phyloP scores from a whole-genome alignment of 2,113 vertebrate species.

The Tyto alba region DNA sequence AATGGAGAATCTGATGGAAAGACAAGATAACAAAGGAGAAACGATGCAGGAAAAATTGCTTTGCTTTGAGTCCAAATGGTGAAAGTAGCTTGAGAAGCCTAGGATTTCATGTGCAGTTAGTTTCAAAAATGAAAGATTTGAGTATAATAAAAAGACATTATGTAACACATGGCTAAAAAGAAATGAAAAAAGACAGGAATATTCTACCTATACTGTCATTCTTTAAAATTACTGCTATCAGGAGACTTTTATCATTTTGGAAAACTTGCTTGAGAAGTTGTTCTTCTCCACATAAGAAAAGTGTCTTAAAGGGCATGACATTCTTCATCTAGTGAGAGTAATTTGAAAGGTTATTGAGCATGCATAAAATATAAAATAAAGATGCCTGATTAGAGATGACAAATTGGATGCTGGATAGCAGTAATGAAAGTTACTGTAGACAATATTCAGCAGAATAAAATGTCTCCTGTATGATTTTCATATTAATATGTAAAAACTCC shows the following conservation, averaged over 20 bases:
- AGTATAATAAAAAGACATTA: slow-evolving; percentile 45
- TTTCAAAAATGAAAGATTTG: slow-evolving; percentile 17
- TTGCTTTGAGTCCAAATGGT: slow-evolving; percentile 50
- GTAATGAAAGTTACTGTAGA: background rate
- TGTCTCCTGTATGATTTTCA: background rate
- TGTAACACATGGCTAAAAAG: background rate
- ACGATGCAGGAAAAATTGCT: slow-evolving; percentile 63
- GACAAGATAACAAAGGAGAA: slow-evolving; percentile 61
- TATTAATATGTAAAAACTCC: background rate
- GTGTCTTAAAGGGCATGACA: background rate
- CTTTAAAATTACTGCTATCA: slow-evolving; percentile 55
- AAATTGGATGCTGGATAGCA: background rate
- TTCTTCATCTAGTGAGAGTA: background rate
- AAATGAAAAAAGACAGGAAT: background rate
- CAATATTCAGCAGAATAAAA: background rate
- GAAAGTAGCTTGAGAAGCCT: slow-evolving; percentile 25
- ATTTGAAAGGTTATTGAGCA: background rate
- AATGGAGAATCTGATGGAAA: slow-evolving; percentile 58
- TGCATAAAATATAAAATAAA: slow-evolving; percentile 29
- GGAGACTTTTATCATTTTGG: slow-evolving; percentile 9
- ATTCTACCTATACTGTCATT: background rate
- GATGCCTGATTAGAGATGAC: background rate
- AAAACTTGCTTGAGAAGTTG: slow-evolving; percentile 15
- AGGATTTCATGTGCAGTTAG: slow-evolving; percentile 31
- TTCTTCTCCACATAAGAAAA: background rate